phyloP scores from a whole-genome alignment of 2,888 invertebrate genomes.

The Xestia xanthographa region DNA sequence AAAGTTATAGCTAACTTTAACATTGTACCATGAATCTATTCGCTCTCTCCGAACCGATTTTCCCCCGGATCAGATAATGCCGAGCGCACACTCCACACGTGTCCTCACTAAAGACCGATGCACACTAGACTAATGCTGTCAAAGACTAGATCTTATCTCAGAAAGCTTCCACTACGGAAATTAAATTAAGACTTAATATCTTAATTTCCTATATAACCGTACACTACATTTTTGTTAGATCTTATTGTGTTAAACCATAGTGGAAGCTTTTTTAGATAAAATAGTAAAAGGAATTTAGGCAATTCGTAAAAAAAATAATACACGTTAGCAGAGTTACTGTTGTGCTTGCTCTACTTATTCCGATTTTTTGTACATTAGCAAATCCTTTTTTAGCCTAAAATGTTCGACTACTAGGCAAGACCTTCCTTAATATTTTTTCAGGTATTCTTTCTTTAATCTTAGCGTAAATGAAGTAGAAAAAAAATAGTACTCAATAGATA shows the following conservation, averaged over 20 bases:
- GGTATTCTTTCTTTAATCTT: background rate
- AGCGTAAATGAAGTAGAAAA: background rate
- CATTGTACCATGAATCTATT: background rate
- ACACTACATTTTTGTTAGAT: background rate
- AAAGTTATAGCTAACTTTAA: background rate
- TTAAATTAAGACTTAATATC: background rate
- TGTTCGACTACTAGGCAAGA: background rate
- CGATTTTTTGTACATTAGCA: background rate
- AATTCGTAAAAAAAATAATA: background rate
- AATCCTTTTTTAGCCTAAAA: background rate
- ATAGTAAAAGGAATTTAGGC: too few species aligned
- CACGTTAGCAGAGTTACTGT: background rate
- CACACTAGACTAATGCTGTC: constrained; percentile 11
- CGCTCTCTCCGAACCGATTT: background rate
- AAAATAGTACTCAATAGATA: background rate
- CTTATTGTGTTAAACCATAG: background rate
- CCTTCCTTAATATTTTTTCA: too few species aligned
- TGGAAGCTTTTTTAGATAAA: too few species aligned
- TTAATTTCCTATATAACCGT: background rate
- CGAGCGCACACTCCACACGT: constrained; percentile 3
- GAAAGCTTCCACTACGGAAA: background rate
- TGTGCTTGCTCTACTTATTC: background rate
- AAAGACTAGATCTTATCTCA: constrained; percentile 30
- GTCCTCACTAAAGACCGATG: constrained; percentile 32
- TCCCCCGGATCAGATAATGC: constrained; percentile 24